These are phyloP conservation scores for Aphodius sticticus DNA, from an alignment of 2,888 invertebrate genomes.

Conservation along the genomic window DNA sequence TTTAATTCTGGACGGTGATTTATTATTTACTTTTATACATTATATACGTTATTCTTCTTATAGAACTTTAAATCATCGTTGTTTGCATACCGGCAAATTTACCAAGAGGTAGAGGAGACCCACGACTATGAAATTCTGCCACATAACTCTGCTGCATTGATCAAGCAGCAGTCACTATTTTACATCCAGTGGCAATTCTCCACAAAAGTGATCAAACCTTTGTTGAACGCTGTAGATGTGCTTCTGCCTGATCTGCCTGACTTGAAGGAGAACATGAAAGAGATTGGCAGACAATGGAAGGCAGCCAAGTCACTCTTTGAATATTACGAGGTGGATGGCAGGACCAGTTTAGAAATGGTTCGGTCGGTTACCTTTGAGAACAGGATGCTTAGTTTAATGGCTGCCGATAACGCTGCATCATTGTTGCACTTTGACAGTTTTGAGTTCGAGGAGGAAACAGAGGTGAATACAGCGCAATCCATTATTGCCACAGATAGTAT, in stretches of 20 bases:
- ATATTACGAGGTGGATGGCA: not conserved
- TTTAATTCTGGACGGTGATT: too few relatives aligned
- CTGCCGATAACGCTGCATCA: not conserved
- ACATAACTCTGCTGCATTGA: not conserved
- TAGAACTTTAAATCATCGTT: constrained; percentile 19
- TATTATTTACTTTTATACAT: too few relatives aligned
- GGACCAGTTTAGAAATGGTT: not conserved
- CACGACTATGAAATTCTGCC: not conserved
- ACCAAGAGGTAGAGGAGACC: not conserved
- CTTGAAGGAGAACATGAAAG: constrained; percentile 1
- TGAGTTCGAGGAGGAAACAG: constrained; percentile 6
- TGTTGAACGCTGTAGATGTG: not conserved
- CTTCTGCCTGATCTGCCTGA: not conserved
- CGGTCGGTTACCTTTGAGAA: not conserved
- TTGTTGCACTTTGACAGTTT: not conserved
- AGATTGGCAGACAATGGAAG: not conserved
- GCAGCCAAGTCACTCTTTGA: not conserved
- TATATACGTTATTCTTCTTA: not conserved
- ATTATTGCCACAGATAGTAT: not conserved
- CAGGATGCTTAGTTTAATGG: not conserved
- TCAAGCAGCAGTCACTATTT: not conserved
- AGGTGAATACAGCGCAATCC: not conserved
- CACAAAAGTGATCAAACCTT: not conserved
- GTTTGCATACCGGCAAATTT: not conserved
- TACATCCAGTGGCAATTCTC: not conserved